phyloP scores from a whole-genome alignment of 2,888 invertebrate species.

The Epinotia bilunana region DNA sequence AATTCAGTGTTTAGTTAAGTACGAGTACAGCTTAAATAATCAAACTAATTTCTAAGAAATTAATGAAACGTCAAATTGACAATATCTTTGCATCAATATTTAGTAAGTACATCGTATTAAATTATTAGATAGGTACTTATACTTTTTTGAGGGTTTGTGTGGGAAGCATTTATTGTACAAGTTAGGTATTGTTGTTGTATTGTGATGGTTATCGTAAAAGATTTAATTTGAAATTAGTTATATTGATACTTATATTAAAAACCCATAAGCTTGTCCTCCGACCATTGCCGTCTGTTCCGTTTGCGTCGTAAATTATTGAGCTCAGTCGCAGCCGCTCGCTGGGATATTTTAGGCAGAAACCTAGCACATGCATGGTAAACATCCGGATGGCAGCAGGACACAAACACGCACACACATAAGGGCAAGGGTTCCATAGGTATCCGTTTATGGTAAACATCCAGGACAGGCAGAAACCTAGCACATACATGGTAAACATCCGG shows the following conservation, averaged over 20 bases:
- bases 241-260: background rate
- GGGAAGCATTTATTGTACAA: background rate
- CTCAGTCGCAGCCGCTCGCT: background rate
- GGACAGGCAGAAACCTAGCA: conserved; percentile 55
- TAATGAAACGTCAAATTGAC: background rate
- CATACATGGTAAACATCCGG: conserved; percentile 77
- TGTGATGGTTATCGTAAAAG: background rate
- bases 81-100: background rate
- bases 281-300: background rate
- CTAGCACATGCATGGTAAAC: conserved; percentile 70
- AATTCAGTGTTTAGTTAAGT: background rate
- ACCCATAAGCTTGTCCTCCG: too few species aligned
- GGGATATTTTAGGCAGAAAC: conserved; percentile 59
- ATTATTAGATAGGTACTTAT: too few species aligned
- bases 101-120: background rate
- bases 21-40: background rate
- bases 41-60: background rate
- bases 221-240: background rate
- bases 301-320: background rate
- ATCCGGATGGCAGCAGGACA: conserved; percentile 67
- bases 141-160: background rate
- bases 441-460: too few species aligned
- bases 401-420: conserved; percentile 42
- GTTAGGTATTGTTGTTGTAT: background rate
- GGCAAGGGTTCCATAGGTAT: background rate